These are phyloP conservation scores for Scrobipalpa costella DNA, from an alignment of 2,888 invertebrate genomes.

Conservation along the genomic window DNA sequence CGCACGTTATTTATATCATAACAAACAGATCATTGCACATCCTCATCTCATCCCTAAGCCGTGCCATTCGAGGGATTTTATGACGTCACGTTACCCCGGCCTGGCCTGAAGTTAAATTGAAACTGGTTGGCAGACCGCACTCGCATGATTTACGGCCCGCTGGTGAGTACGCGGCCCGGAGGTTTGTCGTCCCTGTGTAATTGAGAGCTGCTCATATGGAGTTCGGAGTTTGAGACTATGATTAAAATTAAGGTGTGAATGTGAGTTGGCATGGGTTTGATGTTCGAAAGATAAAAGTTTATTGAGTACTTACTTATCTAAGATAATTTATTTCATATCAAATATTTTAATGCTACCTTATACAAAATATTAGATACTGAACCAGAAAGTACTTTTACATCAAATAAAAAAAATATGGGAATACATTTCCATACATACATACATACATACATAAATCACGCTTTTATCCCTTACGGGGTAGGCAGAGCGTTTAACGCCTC, in stretches of 20 bases:
- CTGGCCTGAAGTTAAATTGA: conserved; percentile 74
- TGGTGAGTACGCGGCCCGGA: conserved; percentile 59
- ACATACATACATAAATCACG: too few relatives aligned
- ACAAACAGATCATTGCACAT: background rate
- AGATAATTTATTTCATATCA: too few relatives aligned
- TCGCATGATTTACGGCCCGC: conserved; percentile 70
- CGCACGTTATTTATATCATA: too few relatives aligned
- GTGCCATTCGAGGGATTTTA: conserved; percentile 43
- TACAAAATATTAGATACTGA: too few relatives aligned
- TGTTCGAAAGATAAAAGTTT: background rate
- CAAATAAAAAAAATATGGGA: too few relatives aligned
- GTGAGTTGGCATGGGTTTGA: background rate
- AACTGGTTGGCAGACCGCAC: conserved; percentile 73
- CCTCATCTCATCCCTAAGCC: conserved; percentile 6
- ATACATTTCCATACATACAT: too few relatives aligned
- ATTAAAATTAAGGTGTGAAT: conserved; percentile 5
- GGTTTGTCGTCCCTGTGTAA: conserved; percentile 41
- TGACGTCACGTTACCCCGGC: conserved; percentile 51
- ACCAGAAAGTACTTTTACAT: too few relatives aligned
- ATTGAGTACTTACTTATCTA: too few relatives aligned
- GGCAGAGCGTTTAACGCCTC: too few relatives aligned
- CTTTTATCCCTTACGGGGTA: too few relatives aligned
- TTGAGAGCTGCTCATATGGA: conserved; percentile 33
- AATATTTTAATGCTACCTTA: too few relatives aligned
- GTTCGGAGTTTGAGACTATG: background rate